Conservation (phyloP, 2,797 vertebrate genomes). For the Cyprinella venusta region DNA sequence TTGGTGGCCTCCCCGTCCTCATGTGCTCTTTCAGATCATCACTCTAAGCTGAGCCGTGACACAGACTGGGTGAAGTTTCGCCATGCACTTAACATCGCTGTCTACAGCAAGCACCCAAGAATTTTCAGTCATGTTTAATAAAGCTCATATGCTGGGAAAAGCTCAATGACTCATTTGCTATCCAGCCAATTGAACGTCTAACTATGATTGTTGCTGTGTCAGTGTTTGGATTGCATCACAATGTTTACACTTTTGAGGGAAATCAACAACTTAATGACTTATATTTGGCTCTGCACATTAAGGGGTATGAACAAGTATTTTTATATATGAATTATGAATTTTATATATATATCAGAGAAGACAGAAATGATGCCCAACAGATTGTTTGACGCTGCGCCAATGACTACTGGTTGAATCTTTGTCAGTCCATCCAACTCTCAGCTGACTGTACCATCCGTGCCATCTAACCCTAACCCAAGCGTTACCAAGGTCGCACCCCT, state of each 20-base stretch:
- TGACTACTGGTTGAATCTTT: not conserved
- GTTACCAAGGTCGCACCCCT: not conserved
- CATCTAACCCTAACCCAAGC: not conserved
- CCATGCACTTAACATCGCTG: constrained; percentile 48
- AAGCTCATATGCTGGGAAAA: constrained; percentile 1
- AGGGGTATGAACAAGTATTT: not conserved
- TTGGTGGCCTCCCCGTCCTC: constrained; percentile 20
- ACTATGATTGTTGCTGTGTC: not conserved
- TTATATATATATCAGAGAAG: not conserved
- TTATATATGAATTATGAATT: too few species aligned
- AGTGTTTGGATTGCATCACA: not conserved
- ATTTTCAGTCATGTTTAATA: not conserved
- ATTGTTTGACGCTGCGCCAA: not conserved
- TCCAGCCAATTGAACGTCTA: not conserved
- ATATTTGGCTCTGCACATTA: not conserved
- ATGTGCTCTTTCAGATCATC: constrained; percentile 47
- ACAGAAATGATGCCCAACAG: not conserved
- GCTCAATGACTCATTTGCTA: constrained; percentile 4
- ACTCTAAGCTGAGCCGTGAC: constrained; percentile 33
- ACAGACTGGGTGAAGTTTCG: constrained; percentile 5
- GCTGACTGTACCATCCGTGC: not conserved
- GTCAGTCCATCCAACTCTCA: constrained; percentile 13
- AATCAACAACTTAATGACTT: not conserved
- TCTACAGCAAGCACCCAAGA: not conserved
- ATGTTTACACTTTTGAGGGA: not conserved